Base-by-base conservation (phyloP, 2,797 vertebrate genomes). In the Sebastes itinus region DNA sequence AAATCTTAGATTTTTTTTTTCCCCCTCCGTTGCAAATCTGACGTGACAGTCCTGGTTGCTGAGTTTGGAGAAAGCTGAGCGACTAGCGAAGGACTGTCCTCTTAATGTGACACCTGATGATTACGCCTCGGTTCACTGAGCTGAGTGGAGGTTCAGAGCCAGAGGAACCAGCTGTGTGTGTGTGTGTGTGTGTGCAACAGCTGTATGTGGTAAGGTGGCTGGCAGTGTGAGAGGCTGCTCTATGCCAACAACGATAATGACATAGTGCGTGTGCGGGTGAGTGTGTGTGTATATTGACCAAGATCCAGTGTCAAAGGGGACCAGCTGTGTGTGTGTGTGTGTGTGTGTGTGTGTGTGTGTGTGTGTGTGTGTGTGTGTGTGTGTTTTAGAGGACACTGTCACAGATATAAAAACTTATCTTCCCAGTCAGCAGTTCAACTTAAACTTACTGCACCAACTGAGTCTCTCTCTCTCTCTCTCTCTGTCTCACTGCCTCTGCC, bases 21-120 rank as follows among this genome's bases (percentile, higher is more conserved):
- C 1, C 5, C 20, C 23, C 63, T 60, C 35, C 20, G 60, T 28
- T 69, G 42, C 66, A 81, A 89, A 84, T 83, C 64, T 73, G 69
- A 85, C 27, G 5, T 75, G 85, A 89, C 85, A 85, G 82, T 78
- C 58, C 60, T 28, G 64, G 62, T 77, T 87, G 90, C 90, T 88
- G 87, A 90, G 87, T 75, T 87, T 60, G 78, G 85, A 84, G 80
- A 90, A 90, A 87, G 72, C 69, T 60, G 65, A 74, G 84, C 8
- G 33, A 81, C 83, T 71, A 78, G 78, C 6, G 20, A 69, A 82
- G 83, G 79, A 84, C 77, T 56, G 84, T 91, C 82, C 87, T 89
- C 80, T 79, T 89, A 85, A 91, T 87, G 91, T 91, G 93, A 92
- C 92, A 93, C 91, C 91, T 91, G 91, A 92, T 92, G 92, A 93